Conservation (phyloP, 2,113 vertebrate genomes). For the Halcyon senegalensis region DNA sequence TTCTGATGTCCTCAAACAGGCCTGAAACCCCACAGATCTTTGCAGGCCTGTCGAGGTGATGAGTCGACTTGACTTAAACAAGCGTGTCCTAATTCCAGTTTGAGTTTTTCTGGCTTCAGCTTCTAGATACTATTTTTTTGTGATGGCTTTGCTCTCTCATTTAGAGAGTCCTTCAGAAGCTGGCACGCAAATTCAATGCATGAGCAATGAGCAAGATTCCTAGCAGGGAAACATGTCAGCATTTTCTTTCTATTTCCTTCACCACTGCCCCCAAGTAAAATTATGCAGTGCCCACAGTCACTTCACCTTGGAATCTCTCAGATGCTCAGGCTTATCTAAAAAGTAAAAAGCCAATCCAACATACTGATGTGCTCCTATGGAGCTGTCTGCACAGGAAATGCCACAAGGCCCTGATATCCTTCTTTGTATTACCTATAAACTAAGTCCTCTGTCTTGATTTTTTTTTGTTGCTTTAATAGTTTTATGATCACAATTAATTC, state of each 20-base stretch:
- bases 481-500: slow-evolving; percentile 39
- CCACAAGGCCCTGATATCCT: neutral
- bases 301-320: neutral
- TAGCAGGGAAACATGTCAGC: neutral
- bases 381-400: neutral
- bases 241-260: neutral
- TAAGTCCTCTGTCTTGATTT: slow-evolving; percentile 5
- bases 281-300: neutral
- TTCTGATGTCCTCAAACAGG: neutral
- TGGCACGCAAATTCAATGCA: neutral
- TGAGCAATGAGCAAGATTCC: neutral
- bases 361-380: neutral
- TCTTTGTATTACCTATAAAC: slow-evolving; percentile 33
- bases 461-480: slow-evolving; percentile 35
- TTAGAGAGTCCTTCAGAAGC: neutral
- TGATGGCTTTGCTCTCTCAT: neutral
- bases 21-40: neutral
- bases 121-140: neutral
- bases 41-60: neutral
- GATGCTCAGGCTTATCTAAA: neutral
- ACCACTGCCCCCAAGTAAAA: neutral
- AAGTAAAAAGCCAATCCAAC: neutral
- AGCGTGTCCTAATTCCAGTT: neutral
- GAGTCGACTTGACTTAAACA: neutral
- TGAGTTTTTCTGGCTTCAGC: neutral